Conservation (phyloP, 2,113 vertebrate species). For the Psettodes erumei region DNA sequence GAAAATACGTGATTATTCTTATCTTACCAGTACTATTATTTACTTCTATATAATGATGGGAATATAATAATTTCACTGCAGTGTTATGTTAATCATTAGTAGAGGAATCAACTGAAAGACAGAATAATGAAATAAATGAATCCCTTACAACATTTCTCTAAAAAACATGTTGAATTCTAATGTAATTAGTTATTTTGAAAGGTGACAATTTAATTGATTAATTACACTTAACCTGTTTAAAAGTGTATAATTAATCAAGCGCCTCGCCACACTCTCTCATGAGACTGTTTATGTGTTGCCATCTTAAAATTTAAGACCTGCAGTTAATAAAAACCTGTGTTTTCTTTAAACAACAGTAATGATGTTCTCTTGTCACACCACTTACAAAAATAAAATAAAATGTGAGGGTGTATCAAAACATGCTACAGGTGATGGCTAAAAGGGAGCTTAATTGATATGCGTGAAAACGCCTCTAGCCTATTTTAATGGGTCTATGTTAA, state of each 20-base stretch:
- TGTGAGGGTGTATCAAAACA: not conserved
- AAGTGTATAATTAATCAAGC: not conserved
- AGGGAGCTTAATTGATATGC: conserved; percentile 19
- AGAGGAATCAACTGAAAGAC: not conserved
- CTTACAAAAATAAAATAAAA: conserved; percentile 8
- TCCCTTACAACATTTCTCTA: not conserved
- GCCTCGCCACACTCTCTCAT: not conserved
- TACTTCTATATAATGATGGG: not conserved
- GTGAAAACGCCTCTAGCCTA: conserved; percentile 39
- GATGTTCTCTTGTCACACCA: not conserved
- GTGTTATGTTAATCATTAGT: not conserved
- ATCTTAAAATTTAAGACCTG: not conserved
- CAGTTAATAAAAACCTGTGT: not conserved
- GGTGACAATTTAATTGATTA: not conserved
- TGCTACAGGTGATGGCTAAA: conserved; percentile 1
- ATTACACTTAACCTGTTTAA: not conserved
- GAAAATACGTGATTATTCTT: not conserved
- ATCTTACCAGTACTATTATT: not conserved
- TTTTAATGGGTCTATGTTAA: conserved; percentile 76
- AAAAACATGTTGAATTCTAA: not conserved
- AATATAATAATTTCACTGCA: not conserved
- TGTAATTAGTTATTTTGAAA: not conserved
- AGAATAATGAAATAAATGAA: not conserved
- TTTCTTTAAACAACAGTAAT: not conserved
- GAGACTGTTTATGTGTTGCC: not conserved